Base-by-base conservation (phyloP, 2,888 invertebrate genomes). In the Pseudanteris insignis region DNA sequence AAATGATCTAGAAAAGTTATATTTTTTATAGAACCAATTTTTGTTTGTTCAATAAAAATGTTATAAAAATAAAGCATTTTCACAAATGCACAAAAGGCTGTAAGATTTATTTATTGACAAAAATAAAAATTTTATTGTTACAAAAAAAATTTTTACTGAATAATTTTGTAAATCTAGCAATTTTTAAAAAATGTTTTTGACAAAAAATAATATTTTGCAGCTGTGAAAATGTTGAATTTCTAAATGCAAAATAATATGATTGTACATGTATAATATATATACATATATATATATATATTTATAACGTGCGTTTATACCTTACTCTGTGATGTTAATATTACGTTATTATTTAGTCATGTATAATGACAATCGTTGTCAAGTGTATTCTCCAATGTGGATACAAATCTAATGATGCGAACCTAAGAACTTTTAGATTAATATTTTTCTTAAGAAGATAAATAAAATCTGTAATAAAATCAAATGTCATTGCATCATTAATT, bases 321-420 rank as follows among this genome's bases (percentile, higher is more conserved):
- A 66, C 63, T 64, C 67, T 67, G 67, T 66, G 67, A 67, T 67
- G 63, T 64, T 64, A 62, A 38, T 57, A 57, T 57, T 62, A 60
- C 47, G 55, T 62, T 59, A 47, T 62, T 43, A 30, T 61, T 63
- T 64, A 41, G 50, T 48, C 38, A 38, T 55, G 21, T 43, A 13
- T 61, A 55, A 43, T 46, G 46, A 55, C 41, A 61, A 48, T 50
- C 53, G 37, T 53, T 47, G 43, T 54, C 37, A 30, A 61, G 32
- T 48, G 48, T 15, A 48, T 29, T 44, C 29, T 41, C 53, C 38
- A 12, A 11, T 10, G 21, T n/a, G 38, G 46, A 41, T 9, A 41
- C 34, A 21, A 40, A 34, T 37, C 32, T 13, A 28, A 51, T 50
- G 44, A 53, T 36, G 30, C 11, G 36, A 59, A 59, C 59, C 59